Percentiles rank a stretch among this genome's conserved stretches.
Evolutionary conservation across 2,113 vertebrate genomes (phyloP).

Genomic region (Dromaius novaehollandiae): DNA sequence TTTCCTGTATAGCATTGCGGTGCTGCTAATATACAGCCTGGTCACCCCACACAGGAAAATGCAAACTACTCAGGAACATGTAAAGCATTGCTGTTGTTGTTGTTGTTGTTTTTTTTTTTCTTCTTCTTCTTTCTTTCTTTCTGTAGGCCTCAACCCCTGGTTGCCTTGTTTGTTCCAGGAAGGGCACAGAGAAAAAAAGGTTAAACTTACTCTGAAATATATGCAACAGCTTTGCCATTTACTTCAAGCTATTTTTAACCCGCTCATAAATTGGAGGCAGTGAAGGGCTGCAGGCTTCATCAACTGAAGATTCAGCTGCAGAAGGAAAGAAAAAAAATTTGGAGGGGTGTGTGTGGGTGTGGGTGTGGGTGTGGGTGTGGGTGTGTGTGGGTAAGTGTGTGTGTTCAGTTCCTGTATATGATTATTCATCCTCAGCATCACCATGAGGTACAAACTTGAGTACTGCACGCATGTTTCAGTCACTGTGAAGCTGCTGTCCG

Average conservation of each 20-base stretch:
- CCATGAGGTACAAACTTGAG: neutral
- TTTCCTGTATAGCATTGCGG: accelerated
- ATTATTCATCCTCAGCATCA: neutral
- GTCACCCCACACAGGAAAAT: neutral
- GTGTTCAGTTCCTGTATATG: neutral
- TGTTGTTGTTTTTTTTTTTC: neutral
- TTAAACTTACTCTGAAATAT: neutral
- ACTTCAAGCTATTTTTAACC: neutral
- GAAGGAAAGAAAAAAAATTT: neutral
- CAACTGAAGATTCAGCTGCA: neutral
- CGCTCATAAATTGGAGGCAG: neutral
- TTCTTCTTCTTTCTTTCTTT: neutral
- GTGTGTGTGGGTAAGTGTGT: neutral
- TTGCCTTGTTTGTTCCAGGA: neutral
- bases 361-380: too few species aligned
- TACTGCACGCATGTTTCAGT: neutral
- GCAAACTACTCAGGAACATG: neutral
- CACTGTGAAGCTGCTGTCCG: neutral
- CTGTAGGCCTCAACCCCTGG: accelerated
- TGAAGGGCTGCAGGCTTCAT: neutral
- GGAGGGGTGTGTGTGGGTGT: too few species aligned
- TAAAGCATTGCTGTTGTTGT: neutral
- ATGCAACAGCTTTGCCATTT: neutral
- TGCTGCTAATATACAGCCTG: neutral
- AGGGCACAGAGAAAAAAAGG: neutral